phyloP scores from a whole-genome alignment of 53 echinoderm and acorn worm genomes.

The Paracentrotus lividus region DNA sequence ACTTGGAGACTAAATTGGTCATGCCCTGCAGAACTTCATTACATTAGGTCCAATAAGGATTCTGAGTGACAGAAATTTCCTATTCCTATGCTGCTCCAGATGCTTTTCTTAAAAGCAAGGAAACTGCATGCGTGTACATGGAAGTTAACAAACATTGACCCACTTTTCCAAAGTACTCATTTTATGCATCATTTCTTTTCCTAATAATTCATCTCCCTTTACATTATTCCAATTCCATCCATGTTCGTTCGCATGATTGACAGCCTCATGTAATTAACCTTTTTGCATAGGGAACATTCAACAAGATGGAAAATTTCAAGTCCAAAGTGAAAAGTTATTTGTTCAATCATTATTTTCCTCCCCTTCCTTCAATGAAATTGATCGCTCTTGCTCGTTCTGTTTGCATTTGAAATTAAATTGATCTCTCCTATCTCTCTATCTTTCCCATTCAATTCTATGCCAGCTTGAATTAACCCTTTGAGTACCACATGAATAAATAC shows the following conservation, averaged over 20 bases:
- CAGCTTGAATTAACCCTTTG: neutral
- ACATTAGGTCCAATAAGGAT: conserved; percentile 36
- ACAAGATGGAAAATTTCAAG: neutral
- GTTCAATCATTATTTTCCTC: neutral
- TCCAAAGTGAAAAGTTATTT: neutral
- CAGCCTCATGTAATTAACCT: conserved; percentile 4
- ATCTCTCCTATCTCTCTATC: neutral
- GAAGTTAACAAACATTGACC: neutral
- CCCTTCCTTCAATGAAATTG: too few relatives aligned
- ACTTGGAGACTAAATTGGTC: neutral
- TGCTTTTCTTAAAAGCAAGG: neutral
- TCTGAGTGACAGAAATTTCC: conserved; percentile 45
- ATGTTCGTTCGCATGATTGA: neutral
- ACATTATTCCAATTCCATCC: neutral
- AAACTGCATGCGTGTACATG: neutral
- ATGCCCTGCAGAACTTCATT: conserved; percentile 41
- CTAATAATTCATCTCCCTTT: neutral
- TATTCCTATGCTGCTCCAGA: neutral
- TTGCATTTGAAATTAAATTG: neutral
- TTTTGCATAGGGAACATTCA: neutral
- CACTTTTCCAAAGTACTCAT: neutral
- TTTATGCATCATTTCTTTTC: neutral
- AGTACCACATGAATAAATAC: neutral
- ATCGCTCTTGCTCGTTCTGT: too few relatives aligned
- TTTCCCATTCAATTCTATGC: neutral